Percentiles rank a stretch among this genome's conserved stretches.
phyloP scores from a whole-genome alignment of 1,140 invertebrate species.

The Scaptodrosophila lebanonensis region DNA sequence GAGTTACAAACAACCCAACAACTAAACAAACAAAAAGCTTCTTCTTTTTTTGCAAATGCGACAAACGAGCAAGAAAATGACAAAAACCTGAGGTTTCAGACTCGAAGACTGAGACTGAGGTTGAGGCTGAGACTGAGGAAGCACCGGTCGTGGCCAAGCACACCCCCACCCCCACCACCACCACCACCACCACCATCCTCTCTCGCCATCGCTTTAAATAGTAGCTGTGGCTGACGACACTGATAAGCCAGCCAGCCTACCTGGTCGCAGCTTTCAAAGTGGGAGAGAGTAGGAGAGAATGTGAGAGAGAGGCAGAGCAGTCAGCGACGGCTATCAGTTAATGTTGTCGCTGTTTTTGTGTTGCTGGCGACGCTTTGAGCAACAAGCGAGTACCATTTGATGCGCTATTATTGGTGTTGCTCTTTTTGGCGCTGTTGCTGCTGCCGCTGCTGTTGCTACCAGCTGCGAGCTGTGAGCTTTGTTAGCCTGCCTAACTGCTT shows the following conservation, averaged over 20 bases:
- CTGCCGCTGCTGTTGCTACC: conserved; percentile 39
- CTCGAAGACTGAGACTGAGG: no score
- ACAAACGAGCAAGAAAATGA: conserved; percentile 25
- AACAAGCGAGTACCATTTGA: conserved; percentile 59
- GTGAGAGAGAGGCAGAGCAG: conserved; percentile 15
- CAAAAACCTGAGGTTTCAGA: no score
- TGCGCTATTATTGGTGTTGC: conserved; percentile 40
- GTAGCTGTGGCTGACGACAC: conserved; percentile 1
- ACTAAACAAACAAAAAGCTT: conserved; percentile 8
- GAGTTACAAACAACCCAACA: conserved; percentile 11
- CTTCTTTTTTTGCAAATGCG: conserved; percentile 33
- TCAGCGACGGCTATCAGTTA: conserved; percentile 19
- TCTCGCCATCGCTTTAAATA: no score
- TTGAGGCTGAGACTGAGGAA: no score
- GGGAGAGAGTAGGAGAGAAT: background rate
- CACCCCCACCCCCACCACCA: no score
- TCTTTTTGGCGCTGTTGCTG: conserved; percentile 21
- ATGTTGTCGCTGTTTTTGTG: conserved; percentile 15
- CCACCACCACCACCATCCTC: no score
- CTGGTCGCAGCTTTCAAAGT: background rate
- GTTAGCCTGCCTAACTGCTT: conserved; percentile 34
- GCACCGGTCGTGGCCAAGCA: no score
- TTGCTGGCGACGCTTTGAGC: conserved; percentile 22
- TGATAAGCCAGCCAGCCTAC: no score
- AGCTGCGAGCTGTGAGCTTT: conserved; percentile 23